Base-by-base conservation (phyloP, 2,113 vertebrate genomes). In the Sporophila hypoxantha region DNA sequence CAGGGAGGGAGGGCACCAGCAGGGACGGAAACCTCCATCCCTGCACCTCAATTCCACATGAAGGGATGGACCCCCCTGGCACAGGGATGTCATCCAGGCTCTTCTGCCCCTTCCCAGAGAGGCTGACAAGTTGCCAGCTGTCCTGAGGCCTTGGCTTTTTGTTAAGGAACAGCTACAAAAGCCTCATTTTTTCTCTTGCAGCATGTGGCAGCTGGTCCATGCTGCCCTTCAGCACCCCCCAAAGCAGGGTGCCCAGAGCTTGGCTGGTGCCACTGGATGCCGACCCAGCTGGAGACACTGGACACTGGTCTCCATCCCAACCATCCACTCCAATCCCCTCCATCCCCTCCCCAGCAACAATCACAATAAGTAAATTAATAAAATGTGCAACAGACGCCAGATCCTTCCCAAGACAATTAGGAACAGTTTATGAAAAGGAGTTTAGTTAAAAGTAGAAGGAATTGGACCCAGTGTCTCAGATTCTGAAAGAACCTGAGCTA, bases 41-140 rank as follows among this genome's bases (percentile, higher is more conserved):
- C 0, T 8, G 26, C 3, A 17, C 18, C 47, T 53, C 36, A 1
- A 19, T 67, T 42, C 66, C 30, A 17, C 4, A 1, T 3, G 46
- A 64, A n/a, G 39, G 36, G 75, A 21, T 3, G 34, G 41, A 60
- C 13, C 44, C 47, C 68, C 52, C 11, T 0, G 11, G 66, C 55
- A 25, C 69, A 34, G 37, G 64, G 27, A 47, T 12, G 49, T 2
- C 32, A 80, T 7, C 61, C 65, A 32, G 39, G 9, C 44, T 46
- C 80, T 27, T 6, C 60, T 36, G 74, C 65, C 34, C 30, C 65
- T 46, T 55, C 23, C 12, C 3, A 47, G 65, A 39, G 61, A 73
- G 32, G 60, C 68, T 66, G 53, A 49, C 75, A 53, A 59, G 60
- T 0, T 36, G 17, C 56, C 69, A 76, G 74, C 77, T 55, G 76